Conservation (phyloP, 2,797 vertebrate genomes). For the Clarias laeviceps region DNA sequence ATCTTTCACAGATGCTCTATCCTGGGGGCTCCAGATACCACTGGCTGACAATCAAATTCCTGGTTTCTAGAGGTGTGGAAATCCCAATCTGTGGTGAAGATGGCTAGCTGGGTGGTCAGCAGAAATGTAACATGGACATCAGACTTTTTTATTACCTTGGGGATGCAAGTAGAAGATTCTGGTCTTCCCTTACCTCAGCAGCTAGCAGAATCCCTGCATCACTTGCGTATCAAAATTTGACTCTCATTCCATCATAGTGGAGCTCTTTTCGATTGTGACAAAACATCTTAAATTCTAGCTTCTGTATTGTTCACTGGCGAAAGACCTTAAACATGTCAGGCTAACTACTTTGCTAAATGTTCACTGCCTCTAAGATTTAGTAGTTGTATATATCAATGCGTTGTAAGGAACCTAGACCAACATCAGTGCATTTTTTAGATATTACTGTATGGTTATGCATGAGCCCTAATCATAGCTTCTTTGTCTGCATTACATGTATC, state of each 20-base stretch:
- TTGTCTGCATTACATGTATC: background rate
- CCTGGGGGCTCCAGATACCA: background rate
- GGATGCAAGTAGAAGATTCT: background rate
- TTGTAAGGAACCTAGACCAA: background rate
- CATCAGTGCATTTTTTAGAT: background rate
- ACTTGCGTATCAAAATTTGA: background rate
- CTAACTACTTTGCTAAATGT: background rate
- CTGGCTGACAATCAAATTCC: constrained; percentile 3
- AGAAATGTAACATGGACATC: background rate
- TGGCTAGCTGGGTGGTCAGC: constrained; percentile 4
- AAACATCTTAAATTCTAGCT: background rate
- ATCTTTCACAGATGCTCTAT: constrained; percentile 8
- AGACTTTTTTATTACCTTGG: background rate
- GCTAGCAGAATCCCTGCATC: background rate
- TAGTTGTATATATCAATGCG: background rate
- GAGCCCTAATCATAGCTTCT: background rate
- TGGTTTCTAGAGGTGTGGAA: constrained; percentile 5
- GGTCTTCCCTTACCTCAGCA: background rate
- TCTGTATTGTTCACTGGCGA: background rate
- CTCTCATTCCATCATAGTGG: background rate
- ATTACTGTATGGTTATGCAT: background rate
- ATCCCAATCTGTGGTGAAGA: constrained; percentile 9
- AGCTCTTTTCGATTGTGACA: background rate
- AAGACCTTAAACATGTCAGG: background rate
- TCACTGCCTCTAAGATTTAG: background rate